These are phyloP conservation scores for Melanotaenia parkinsoni DNA, from an alignment of 2,797 vertebrate species.

Conservation along the genomic window DNA sequence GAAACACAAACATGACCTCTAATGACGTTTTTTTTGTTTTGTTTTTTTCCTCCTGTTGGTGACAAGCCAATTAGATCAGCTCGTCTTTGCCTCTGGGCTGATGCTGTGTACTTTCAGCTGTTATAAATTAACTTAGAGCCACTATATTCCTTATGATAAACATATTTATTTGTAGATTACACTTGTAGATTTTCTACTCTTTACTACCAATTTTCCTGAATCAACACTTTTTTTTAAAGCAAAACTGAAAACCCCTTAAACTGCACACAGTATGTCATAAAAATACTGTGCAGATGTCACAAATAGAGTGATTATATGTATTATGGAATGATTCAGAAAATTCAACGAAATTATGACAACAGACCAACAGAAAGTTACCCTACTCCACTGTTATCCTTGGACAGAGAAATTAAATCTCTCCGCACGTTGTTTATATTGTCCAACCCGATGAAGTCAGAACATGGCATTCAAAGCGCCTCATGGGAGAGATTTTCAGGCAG, in stretches of 20 bases:
- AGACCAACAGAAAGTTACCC: neutral
- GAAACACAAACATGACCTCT: constrained; percentile 32
- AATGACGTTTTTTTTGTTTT: constrained; percentile 14
- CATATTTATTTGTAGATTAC: neutral
- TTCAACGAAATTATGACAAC: neutral
- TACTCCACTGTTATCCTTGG: no score
- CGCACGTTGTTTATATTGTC: neutral
- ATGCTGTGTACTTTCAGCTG: neutral
- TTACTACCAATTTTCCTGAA: neutral
- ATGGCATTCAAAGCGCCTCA: constrained; percentile 1
- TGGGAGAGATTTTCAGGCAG: neutral
- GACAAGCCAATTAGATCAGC: constrained; percentile 42
- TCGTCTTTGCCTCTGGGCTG: constrained; percentile 1
- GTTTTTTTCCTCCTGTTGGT: constrained; percentile 22
- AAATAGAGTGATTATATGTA: neutral
- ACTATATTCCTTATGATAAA: neutral
- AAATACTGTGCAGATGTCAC: neutral
- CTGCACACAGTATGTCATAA: neutral
- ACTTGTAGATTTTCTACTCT: neutral
- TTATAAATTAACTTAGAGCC: neutral
- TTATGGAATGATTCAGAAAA: no score
- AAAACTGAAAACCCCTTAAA: neutral
- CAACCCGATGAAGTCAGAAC: neutral
- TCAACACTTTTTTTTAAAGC: neutral
- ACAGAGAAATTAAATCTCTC: neutral